Base-by-base conservation (phyloP, 1,140 invertebrate species). In the Heliconius eleuchia region DNA sequence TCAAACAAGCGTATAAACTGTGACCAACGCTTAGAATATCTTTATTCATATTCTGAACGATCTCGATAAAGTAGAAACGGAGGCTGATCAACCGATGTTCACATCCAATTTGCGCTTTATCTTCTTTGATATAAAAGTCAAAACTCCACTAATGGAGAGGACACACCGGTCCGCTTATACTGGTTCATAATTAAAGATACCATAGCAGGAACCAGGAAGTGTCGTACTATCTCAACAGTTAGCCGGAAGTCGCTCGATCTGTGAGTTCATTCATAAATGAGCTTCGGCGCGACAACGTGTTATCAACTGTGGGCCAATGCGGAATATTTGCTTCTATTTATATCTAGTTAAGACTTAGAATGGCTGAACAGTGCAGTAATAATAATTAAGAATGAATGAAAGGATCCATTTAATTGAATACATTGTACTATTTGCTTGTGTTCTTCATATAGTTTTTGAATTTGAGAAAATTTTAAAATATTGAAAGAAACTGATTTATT, bases 201-300 rank as follows among this genome's bases (percentile, higher is more conserved):
- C 89, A 91, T 91, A 89, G 91, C 91, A 94, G 93, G 92, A 93
- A 94, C 92, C 92, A 94, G 93, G 93, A 94, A 94, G 92, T 89
- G 91, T 94, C 92, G 93, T 94, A 94, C 93, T 94, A 94, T 94
- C 93, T 92, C 90, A 91, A 94, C 92, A 93, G 92, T 94, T 93
- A 94, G 89, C 92, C 93, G 92, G 93, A 94, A 94, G 92, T 90
- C 88, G 87, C 89, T 91, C 92, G 91, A 93, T 94, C 93, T 92
- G 91, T 93, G 90, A 91, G 90, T 94, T 93, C 93, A 94, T 94
- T 94, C 93, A 94, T 94, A 93, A 94, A 94, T 91, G 92, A 91
- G 82, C 82, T 87, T 90, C 84, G 86, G 77, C 81, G 86, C 89
- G 88, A 92, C 89, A 93, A 91, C 89, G 92, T 92, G 73, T 84